Conservation (phyloP, 2,113 vertebrate species). For the Carollia perspicillata region DNA sequence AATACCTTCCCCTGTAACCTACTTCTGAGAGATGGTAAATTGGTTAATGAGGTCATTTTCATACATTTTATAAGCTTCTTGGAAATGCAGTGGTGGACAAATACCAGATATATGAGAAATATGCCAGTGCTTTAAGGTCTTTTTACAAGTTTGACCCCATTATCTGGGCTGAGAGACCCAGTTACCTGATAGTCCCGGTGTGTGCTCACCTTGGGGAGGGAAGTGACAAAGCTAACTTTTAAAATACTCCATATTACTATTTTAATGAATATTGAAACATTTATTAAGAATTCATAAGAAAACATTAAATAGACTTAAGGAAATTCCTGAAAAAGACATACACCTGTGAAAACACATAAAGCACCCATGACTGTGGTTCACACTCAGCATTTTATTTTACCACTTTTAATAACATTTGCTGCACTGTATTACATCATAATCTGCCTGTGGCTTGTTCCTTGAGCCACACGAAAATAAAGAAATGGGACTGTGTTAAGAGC, state of each 20-base stretch:
- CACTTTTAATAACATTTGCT: slow-evolving; percentile 53
- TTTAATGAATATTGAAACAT: slow-evolving; percentile 47
- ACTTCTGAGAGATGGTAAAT: slow-evolving; percentile 36
- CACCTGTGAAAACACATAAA: slow-evolving; percentile 66
- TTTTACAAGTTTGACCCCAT: slow-evolving; percentile 38
- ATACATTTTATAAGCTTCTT: slow-evolving; percentile 61
- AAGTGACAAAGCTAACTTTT: slow-evolving; percentile 4
- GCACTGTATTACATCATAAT: background rate
- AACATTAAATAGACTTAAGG: slow-evolving; percentile 40
- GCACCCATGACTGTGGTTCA: slow-evolving; percentile 23
- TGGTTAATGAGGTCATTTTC: slow-evolving; percentile 52
- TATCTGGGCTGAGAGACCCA: slow-evolving; percentile 14
- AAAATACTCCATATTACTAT: slow-evolving; percentile 26
- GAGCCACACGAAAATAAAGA: background rate
- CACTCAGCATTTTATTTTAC: slow-evolving; percentile 48
- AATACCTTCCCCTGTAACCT: background rate
- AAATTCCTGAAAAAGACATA: slow-evolving; percentile 49
- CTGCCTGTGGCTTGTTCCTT: background rate
- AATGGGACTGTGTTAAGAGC: background rate
- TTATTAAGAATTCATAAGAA: slow-evolving; percentile 59
- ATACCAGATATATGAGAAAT: slow-evolving; percentile 50
- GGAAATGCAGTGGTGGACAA: slow-evolving; percentile 19
- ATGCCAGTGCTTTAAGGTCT: slow-evolving; percentile 15
- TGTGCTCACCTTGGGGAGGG: background rate
- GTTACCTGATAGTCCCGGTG: slow-evolving; percentile 35